A percentile compares a stretch with the other conserved stretches of the same genome.
These are phyloP conservation scores for Parapristionchus giblindavisi DNA, from an alignment of 2,888 invertebrate genomes.

Conservation along the genomic window DNA sequence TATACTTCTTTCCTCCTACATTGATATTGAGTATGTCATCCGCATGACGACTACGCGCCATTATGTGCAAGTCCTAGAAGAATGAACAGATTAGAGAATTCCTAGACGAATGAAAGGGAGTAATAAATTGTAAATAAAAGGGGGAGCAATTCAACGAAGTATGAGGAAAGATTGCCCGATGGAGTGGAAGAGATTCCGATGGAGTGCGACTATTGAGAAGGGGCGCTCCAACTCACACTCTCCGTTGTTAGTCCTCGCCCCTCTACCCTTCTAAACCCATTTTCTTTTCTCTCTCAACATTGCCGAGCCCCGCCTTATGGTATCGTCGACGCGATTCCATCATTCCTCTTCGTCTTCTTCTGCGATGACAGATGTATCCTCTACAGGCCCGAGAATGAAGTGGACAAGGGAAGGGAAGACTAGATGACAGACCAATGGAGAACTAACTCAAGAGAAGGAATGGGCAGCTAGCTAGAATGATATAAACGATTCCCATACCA, in stretches of 20 bases:
- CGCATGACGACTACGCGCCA: slow-evolving; percentile 61
- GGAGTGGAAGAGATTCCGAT: slow-evolving; percentile 27
- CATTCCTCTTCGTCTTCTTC: slow-evolving; percentile 20
- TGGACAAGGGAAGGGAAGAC: background rate
- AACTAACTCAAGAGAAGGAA: background rate
- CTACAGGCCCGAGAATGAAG: slow-evolving; percentile 11
- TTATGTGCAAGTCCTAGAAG: slow-evolving; percentile 39
- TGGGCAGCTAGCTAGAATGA: background rate
- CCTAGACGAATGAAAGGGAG: background rate
- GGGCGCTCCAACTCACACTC: too few relatives aligned
- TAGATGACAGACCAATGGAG: background rate
- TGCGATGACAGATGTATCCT: slow-evolving; percentile 24
- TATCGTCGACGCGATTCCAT: slow-evolving; percentile 7
- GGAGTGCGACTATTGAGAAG: slow-evolving; percentile 4
- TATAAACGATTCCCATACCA: background rate
- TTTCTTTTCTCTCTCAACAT: slow-evolving; percentile 13
- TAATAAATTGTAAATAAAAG: too few relatives aligned
- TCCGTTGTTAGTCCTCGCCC: background rate
- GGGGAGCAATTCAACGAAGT: background rate
- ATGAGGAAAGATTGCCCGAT: background rate
- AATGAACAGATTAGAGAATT: background rate
- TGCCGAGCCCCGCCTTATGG: slow-evolving; percentile 30
- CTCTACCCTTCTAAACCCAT: too few relatives aligned
- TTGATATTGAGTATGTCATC: slow-evolving; percentile 69
- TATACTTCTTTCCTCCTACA: slow-evolving; percentile 69